phyloP scores from a whole-genome alignment of 2,888 invertebrate species.

The Volucella inanis region DNA sequence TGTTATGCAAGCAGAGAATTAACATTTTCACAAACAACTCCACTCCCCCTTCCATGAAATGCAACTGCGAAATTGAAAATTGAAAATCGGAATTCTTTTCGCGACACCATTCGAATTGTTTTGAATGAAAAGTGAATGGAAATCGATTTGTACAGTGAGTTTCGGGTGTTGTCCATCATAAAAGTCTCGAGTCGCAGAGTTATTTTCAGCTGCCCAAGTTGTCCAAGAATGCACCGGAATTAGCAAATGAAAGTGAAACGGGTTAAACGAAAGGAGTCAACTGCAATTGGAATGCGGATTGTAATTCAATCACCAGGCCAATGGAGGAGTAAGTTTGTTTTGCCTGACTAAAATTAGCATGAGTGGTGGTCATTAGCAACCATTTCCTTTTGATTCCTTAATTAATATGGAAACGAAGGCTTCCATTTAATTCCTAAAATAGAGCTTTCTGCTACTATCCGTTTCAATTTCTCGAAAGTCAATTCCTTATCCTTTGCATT shows the following conservation, averaged over 20 bases:
- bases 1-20: constrained; percentile 68
- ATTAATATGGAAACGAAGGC: no score
- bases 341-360: background rate
- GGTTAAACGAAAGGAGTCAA: background rate
- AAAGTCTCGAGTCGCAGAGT: no score
- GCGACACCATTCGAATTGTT: background rate
- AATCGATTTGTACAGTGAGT: constrained; percentile 66
- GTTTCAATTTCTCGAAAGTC: no score
- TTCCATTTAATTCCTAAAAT: no score
- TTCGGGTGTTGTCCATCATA: constrained; percentile 15
- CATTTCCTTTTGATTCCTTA: no score
- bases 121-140: constrained; percentile 63
- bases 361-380: background rate
- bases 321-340: constrained; percentile 68
- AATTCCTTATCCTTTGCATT: background rate
- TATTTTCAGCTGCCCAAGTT: background rate
- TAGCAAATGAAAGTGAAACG: constrained; percentile 15
- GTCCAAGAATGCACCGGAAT: constrained; percentile 24
- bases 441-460: no score
- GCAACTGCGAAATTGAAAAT: constrained; percentile 22
- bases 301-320: constrained; percentile 53
- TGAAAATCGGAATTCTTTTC: background rate
- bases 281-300: constrained; percentile 64
- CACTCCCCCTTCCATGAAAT: background rate
- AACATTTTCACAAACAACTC: constrained; percentile 43